Percentiles rank a stretch among this genome's conserved stretches.
phyloP scores from a whole-genome alignment of 2,888 invertebrate genomes.

The Apamea crenata region DNA sequence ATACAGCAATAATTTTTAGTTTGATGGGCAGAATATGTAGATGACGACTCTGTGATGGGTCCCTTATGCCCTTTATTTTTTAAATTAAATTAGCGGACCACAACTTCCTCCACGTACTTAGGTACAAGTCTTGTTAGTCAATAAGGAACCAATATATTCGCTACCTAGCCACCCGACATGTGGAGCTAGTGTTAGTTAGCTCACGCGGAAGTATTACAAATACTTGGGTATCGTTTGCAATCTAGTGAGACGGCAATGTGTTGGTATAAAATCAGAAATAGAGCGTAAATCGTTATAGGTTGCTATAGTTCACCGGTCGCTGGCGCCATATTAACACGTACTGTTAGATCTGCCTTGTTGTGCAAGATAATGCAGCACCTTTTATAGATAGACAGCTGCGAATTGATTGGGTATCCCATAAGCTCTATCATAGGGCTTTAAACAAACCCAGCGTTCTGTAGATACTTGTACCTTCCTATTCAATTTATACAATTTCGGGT shows the following conservation, averaged over 20 bases:
- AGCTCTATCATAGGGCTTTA: background rate
- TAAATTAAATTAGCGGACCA: background rate
- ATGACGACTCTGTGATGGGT: background rate
- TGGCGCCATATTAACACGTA: conserved; percentile 55
- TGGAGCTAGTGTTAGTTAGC: conserved; percentile 42
- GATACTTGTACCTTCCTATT: background rate
- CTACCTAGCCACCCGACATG: background rate
- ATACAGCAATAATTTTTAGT: background rate
- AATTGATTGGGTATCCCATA: background rate
- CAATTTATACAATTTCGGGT: background rate
- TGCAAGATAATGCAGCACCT: conserved; percentile 36
- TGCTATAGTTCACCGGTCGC: conserved; percentile 51
- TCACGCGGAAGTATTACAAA: conserved; percentile 63
- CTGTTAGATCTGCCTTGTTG: conserved; percentile 31
- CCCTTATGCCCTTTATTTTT: background rate
- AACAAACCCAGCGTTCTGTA: background rate
- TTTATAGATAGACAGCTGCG: background rate
- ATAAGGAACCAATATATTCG: background rate
- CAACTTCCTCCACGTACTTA: background rate
- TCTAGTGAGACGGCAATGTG: conserved; percentile 58
- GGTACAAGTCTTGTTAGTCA: background rate
- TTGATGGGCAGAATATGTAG: background rate
- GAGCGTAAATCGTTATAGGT: conserved; percentile 64
- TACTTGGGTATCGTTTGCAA: conserved; percentile 63
- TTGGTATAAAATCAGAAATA: conserved; percentile 62